A percentile compares a stretch with the other conserved stretches of the same genome.
Conservation (phyloP, 1,140 invertebrate genomes). For the Ericerus pela region DNA sequence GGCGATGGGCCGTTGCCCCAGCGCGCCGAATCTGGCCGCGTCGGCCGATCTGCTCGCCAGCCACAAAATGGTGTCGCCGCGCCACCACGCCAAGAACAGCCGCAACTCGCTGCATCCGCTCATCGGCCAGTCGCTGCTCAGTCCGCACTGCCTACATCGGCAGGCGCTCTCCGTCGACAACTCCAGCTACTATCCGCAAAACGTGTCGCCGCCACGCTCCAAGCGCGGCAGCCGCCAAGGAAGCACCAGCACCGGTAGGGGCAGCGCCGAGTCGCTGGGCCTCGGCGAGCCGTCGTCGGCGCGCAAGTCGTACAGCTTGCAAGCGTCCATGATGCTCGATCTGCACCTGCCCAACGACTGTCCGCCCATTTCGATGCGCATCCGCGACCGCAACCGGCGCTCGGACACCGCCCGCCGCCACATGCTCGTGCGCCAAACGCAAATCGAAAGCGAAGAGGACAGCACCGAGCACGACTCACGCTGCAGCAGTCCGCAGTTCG, state of each 20-base stretch:
- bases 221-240: slow-evolving; percentile 15
- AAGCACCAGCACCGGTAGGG: slow-evolving; percentile 24
- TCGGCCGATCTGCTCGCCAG: neutral
- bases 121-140: slow-evolving; percentile 37
- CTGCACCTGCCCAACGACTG: slow-evolving; percentile 46
- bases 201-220: slow-evolving; percentile 23
- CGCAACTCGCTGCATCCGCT: slow-evolving; percentile 19
- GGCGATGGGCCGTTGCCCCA: slow-evolving; percentile 36
- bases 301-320: slow-evolving; percentile 41
- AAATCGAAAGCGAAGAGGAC: slow-evolving; percentile 48
- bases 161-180: slow-evolving; percentile 52
- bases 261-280: slow-evolving; percentile 26
- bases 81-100: slow-evolving; percentile 10
- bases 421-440: slow-evolving; percentile 53
- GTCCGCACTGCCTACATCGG: slow-evolving; percentile 35
- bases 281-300: slow-evolving; percentile 28
- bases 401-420: slow-evolving; percentile 55
- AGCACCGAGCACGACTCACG: slow-evolving; percentile 18
- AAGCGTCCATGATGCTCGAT: slow-evolving; percentile 55
- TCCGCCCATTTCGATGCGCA: slow-evolving; percentile 48
- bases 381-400: slow-evolving; percentile 40
- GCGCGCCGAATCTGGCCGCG: slow-evolving; percentile 37
- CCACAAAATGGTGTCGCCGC: neutral
- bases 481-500: slow-evolving; percentile 25
- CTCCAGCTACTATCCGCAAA: slow-evolving; percentile 26